These are phyloP conservation scores for Ceraclea dissimilis DNA, from an alignment of 2,888 invertebrate species.

Conservation along the genomic window DNA sequence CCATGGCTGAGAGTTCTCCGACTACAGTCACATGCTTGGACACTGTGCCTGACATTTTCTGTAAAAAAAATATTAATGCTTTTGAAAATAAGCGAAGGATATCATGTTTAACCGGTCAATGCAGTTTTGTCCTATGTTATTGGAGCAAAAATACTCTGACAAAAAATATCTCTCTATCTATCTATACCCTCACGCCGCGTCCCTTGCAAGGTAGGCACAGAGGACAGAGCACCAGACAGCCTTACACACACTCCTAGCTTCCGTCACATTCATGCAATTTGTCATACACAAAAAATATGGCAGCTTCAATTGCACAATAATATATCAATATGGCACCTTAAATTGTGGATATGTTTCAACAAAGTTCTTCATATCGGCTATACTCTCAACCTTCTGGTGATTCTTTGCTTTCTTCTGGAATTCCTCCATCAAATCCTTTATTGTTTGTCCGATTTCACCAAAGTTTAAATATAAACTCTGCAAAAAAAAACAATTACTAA, in stretches of 20 bases:
- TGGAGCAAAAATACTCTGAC: neutral
- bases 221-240: too few species aligned
- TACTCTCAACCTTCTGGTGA: constrained; percentile 95
- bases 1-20: constrained; percentile 84
- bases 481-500: constrained; percentile 25
- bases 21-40: constrained; percentile 96
- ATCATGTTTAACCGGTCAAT: neutral
- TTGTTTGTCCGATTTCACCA: constrained; percentile 96
- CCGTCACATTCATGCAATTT: too few species aligned
- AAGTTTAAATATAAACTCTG: constrained; percentile 93
- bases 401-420: constrained; percentile 94
- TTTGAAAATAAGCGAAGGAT: neutral
- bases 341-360: constrained; percentile 98
- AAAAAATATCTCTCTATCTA: too few species aligned
- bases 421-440: constrained; percentile 95
- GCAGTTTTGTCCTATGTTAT: neutral
- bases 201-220: too few species aligned
- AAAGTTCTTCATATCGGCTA: constrained; percentile 97
- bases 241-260: too few species aligned
- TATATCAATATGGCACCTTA: constrained; percentile 52
- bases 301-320: too few species aligned
- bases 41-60: constrained; percentile 90
- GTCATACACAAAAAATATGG: neutral
- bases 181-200: too few species aligned
- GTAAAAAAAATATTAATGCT: constrained; percentile 21